These are phyloP conservation scores for Diorhabda carinulata DNA, from an alignment of 1,140 invertebrate species.

Conservation along the genomic window DNA sequence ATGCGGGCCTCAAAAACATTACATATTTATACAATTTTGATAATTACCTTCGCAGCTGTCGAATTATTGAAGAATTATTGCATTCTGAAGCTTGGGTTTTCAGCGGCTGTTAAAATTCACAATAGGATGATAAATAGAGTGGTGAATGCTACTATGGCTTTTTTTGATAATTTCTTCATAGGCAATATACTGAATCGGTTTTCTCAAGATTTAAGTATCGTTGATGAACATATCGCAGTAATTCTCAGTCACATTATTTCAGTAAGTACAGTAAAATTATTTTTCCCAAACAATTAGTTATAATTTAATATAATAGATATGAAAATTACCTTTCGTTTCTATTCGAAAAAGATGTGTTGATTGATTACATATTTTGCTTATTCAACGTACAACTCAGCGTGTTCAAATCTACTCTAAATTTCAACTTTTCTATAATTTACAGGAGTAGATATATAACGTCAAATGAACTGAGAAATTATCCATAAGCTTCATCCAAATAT, in stretches of 20 bases:
- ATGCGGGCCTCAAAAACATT: neutral
- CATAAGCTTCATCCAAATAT: too few relatives aligned
- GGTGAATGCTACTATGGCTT: conserved; percentile 34
- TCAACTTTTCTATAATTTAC: too few relatives aligned
- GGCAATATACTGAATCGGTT: conserved; percentile 42
- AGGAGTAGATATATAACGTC: too few relatives aligned
- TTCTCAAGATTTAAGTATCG: conserved; percentile 35
- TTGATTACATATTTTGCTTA: too few relatives aligned
- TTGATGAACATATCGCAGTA: conserved; percentile 37
- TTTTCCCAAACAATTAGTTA: too few relatives aligned
- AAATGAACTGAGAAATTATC: too few relatives aligned
- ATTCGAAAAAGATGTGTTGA: too few relatives aligned
- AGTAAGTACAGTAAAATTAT: neutral
- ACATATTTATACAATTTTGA: neutral
- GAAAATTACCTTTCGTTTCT: too few relatives aligned
- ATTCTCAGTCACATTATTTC: conserved; percentile 14
- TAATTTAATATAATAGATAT: too few relatives aligned
- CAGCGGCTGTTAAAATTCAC: conserved; percentile 33
- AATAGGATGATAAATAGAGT: conserved; percentile 31
- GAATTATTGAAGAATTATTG: neutral
- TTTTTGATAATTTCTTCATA: conserved; percentile 38
- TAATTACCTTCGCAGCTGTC: neutral
- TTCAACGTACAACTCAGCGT: too few relatives aligned
- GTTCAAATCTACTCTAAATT: too few relatives aligned
- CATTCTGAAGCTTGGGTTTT: neutral